Base-by-base conservation (phyloP, 2,113 vertebrate species). In the Mirounga angustirostris region DNA sequence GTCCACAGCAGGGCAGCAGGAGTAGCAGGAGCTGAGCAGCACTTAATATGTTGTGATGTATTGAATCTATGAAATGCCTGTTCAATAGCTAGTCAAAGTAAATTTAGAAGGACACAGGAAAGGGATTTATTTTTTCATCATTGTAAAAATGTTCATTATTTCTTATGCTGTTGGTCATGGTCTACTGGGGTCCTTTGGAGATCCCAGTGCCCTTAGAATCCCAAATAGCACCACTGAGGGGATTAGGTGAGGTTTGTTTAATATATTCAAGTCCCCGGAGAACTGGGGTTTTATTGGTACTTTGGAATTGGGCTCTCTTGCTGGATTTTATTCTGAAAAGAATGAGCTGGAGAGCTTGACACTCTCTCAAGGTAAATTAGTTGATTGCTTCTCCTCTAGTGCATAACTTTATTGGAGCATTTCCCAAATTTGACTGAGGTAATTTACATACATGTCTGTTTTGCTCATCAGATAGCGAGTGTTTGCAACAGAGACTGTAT, bases 41-140 rank as follows among this genome's bases (percentile, higher is more conserved):
- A 83, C 87, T 97, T 97, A 95, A 94, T 97, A 73, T 18, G 78
- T 69, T 97, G 91, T 96, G 96, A 71, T 65, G 84, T 95, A 74
- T 76, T 93, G 84, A 96, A 95, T 59, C 79, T 93, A 97, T 2
- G 9, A 71, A 92, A 54, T 0, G 58, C 3, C 54, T 36, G 28
- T 97, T 98, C 94, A 78, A 96, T 97, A 95, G 91, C 96, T 89
- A 92, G 96, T 96, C 43, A 61, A 97, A 98, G 82, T 83, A 97
- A 95, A 98, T n/a, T 97, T 96, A 96, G 93, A 97, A 79, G 97
- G 24, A 91, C 78, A n/a, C 33, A 54, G 28, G 43, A 54, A 78
- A 95, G 86, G 95, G 69, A 84, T 96, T 95, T 97, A 73, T 96
- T 93, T 97, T 78, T 79, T 36, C 89, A 90, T 91, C 43, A 97